Percentiles rank a stretch among this genome's conserved stretches.
phyloP scores from a whole-genome alignment of 2,888 invertebrate species.

The Venusia cambrica region DNA sequence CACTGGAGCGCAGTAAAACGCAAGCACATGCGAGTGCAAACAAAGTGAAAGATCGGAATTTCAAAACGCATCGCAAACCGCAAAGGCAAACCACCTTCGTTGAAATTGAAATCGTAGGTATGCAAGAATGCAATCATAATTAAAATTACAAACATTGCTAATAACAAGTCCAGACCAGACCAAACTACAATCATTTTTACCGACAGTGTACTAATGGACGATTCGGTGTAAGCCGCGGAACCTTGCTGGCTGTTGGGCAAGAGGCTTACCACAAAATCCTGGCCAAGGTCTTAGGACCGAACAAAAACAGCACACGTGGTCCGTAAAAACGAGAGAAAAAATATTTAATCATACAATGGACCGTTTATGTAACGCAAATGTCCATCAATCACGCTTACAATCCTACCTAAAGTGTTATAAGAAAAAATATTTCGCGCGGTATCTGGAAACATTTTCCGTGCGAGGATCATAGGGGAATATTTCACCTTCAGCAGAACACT shows the following conservation, averaged over 20 bases:
- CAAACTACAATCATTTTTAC: too few relatives aligned
- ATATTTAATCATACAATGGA: constrained; percentile 40
- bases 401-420: constrained; percentile 36
- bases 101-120: constrained; percentile 17
- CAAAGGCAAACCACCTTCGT: constrained; percentile 1
- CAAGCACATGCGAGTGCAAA: constrained; percentile 12
- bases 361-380: constrained; percentile 39
- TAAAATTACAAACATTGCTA: constrained; percentile 4
- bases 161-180: too few relatives aligned
- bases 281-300: too few relatives aligned
- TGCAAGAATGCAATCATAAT: constrained; percentile 2
- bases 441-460: constrained; percentile 26
- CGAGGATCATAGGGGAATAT: constrained; percentile 4
- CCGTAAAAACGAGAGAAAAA: constrained; percentile 35
- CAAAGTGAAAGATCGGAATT: constrained; percentile 23
- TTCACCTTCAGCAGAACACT: constrained; percentile 14
- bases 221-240: too few relatives aligned
- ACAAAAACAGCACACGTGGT: too few relatives aligned
- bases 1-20: constrained; percentile 16
- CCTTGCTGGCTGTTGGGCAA: too few relatives aligned
- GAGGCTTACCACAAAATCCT: too few relatives aligned
- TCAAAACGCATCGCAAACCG: constrained; percentile 12
- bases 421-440: constrained; percentile 34
- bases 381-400: constrained; percentile 46
- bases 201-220: too few relatives aligned